Percentiles rank a stretch among this genome's conserved stretches.
Conservation (phyloP, 2,113 vertebrate genomes). For the Synchiropus splendidus region DNA sequence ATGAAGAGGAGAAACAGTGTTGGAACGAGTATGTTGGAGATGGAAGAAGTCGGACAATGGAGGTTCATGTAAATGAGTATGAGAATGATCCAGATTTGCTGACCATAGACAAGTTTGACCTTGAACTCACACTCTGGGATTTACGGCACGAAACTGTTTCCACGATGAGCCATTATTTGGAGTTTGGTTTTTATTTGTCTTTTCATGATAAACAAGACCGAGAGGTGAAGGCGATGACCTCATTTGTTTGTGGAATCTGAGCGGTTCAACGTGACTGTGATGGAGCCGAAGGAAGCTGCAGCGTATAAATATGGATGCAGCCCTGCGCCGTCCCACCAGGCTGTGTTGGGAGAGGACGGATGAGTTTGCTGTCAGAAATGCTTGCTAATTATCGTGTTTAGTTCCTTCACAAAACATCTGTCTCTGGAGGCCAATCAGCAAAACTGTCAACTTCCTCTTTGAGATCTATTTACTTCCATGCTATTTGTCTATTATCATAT, state of each 20-base stretch:
- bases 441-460: constrained; percentile 15
- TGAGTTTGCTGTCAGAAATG: constrained; percentile 24
- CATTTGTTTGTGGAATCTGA: constrained; percentile 10
- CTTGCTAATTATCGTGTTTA: constrained; percentile 31
- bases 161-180: too few species aligned
- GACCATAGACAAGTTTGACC: too few species aligned
- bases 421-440: constrained; percentile 16
- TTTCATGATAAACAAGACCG: constrained; percentile 12
- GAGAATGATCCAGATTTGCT: too few species aligned
- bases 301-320: constrained; percentile 24
- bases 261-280: too few species aligned
- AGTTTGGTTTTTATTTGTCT: background rate
- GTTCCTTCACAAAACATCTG: constrained; percentile 14
- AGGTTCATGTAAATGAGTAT: too few species aligned
- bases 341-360: constrained; percentile 6
- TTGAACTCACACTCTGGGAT: too few species aligned
- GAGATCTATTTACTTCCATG: constrained; percentile 6
- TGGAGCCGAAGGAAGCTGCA: constrained; percentile 4
- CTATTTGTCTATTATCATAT: constrained; percentile 12
- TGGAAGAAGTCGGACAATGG: too few species aligned
- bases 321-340: constrained; percentile 7
- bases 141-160: too few species aligned
- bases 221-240: constrained; percentile 2
- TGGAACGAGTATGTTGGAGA: too few species aligned
- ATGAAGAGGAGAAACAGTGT: too few species aligned